Conservation (phyloP, 2,888 invertebrate genomes). For the Augochlorella aurata region DNA sequence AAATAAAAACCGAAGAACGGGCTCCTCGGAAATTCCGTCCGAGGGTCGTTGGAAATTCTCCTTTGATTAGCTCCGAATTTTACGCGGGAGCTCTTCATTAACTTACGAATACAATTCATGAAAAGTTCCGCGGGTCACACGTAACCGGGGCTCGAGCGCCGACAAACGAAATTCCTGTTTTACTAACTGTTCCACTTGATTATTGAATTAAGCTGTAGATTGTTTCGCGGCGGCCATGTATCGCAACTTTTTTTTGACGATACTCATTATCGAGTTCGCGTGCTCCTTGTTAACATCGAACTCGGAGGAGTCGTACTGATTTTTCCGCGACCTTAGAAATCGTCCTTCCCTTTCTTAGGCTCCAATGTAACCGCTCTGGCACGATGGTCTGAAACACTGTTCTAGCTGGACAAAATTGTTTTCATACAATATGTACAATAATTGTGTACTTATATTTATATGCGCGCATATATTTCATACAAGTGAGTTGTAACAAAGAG, state of each 20-base stretch:
- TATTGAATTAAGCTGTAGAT: background rate
- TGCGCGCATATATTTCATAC: too few species aligned
- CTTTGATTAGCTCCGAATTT: slow-evolving; percentile 10
- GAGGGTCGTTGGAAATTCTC: slow-evolving; percentile 1
- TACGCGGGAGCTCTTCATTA: background rate
- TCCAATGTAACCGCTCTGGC: too few species aligned
- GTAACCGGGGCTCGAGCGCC: background rate
- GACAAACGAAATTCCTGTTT: slow-evolving; percentile 1
- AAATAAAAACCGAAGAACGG: background rate
- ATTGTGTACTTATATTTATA: too few species aligned
- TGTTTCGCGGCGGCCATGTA: background rate
- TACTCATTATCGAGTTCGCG: slow-evolving; percentile 1
- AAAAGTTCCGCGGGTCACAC: background rate
- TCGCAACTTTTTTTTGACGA: background rate
- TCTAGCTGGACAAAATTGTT: too few species aligned
- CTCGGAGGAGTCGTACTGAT: background rate
- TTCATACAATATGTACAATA: too few species aligned
- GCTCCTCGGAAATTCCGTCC: background rate
- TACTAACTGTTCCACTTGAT: slow-evolving; percentile 1
- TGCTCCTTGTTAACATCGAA: background rate
- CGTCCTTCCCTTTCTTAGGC: background rate
- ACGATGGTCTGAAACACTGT: too few species aligned
- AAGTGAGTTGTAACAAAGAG: too few species aligned
- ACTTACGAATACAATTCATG: slow-evolving; percentile 6
- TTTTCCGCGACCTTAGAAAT: background rate